Percentiles rank a stretch among this genome's conserved stretches.
Evolutionary conservation across 2,797 vertebrate genomes (phyloP).

Genomic region (Petrocephalus schoutedeni): DNA sequence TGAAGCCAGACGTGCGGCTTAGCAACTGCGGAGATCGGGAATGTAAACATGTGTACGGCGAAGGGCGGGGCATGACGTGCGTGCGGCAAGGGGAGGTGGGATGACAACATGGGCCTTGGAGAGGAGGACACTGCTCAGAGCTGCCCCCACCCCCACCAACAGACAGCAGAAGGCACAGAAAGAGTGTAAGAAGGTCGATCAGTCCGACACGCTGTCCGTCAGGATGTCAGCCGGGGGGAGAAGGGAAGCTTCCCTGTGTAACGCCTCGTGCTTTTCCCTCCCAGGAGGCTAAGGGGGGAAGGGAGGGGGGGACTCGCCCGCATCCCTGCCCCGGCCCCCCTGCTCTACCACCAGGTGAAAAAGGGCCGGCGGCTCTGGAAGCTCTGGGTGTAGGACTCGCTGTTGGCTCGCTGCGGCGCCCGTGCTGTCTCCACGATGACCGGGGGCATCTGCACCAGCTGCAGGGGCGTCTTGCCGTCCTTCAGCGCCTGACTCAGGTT

Average conservation of each 20-base stretch:
- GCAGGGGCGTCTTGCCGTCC: slow-evolving; percentile 86
- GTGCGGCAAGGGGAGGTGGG: not conserved
- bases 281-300: not conserved
- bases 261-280: not conserved
- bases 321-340: not conserved
- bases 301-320: not conserved
- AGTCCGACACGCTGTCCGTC: not conserved
- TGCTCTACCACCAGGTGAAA: slow-evolving; percentile 93
- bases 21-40: not conserved
- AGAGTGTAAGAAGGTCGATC: not conserved
- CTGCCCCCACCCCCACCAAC: not conserved
- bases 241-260: not conserved
- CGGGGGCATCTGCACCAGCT: slow-evolving; percentile 93
- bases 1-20: not conserved
- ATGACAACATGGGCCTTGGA: not conserved
- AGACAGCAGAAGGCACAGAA: slow-evolving; percentile 25
- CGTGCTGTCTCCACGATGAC: slow-evolving; percentile 90
- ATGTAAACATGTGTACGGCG: slow-evolving; percentile 19
- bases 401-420: slow-evolving; percentile 83
- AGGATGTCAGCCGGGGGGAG: not conserved
- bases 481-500: slow-evolving; percentile 90
- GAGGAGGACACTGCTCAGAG: not conserved
- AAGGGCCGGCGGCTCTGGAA: slow-evolving; percentile 97
- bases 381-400: slow-evolving; percentile 96
- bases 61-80: not conserved